Base-by-base conservation (phyloP, 1,140 invertebrate genomes). In the Amyelois transitella region DNA sequence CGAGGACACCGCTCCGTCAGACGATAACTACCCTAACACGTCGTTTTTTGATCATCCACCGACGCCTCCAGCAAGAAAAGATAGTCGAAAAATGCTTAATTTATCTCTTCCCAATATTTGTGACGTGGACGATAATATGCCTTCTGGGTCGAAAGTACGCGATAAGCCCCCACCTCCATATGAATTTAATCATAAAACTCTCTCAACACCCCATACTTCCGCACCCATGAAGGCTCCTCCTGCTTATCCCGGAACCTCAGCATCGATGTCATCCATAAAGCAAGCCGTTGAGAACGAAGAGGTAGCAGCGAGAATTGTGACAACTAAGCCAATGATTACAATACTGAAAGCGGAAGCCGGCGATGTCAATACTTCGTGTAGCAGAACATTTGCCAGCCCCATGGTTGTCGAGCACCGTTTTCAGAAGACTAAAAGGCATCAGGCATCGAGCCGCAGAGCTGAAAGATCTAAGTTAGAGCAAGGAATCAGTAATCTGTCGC, bases 271-370 rank as follows among this genome's bases (percentile, higher is more conserved):
- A 53, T 52, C 68, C 25, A 49, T 55, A 32, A 81, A 78, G 66
- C 69, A 79, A 65, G 55, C 58, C 4, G 69, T 61, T 6, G 81
- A 88, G 18, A 81, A 86, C 60, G 92, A 93, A 80, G 92, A 93
- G 84, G 89, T 92, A 0, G 86, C 91, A 17, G 92, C 92, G 0
- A 86, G 92, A 52, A 92, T 93, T 45, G 92, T 93, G 5, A 92
- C 92, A 2, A 92, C 92, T 0, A 89, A 92, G 59, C 91, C 92
- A 7, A 92, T 92, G 76, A 92, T 92, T 18, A 93, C 89, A 69
- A 92, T 93, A 60, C 77, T 93, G 17, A 93, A 91, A 69, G 92
- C 92, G 5, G 92, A 93, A 75, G 90, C 92, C 19, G 91, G 90
- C 32, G 81, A 88, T 55, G 83, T 86, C 5, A 83, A 75, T 52